Evolutionary conservation across 2,797 vertebrate genomes (phyloP).

Genomic region (Liasis olivaceus): DNA sequence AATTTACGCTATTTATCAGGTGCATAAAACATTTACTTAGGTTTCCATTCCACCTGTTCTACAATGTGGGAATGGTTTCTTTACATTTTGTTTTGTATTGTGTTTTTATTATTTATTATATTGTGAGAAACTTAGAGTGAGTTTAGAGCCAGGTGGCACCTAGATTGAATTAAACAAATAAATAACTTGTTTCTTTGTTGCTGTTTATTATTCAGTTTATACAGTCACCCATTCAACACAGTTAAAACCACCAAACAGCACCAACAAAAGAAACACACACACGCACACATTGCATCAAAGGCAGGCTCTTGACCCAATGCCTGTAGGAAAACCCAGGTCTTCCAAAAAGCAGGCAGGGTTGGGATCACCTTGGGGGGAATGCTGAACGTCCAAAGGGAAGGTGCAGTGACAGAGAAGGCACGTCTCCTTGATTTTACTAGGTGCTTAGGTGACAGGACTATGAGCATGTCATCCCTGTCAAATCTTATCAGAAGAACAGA

Average conservation of each 20-base stretch:
- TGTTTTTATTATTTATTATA: neutral
- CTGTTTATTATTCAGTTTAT: neutral
- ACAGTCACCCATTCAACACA: neutral
- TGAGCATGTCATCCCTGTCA: neutral
- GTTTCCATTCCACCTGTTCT: neutral
- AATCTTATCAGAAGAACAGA: neutral
- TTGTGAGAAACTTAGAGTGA: neutral
- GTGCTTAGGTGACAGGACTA: neutral
- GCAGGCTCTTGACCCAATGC: neutral
- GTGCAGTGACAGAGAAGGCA: neutral
- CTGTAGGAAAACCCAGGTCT: neutral
- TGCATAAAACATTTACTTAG: neutral
- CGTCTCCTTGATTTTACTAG: neutral
- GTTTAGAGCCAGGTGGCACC: neutral
- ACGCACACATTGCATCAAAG: neutral
- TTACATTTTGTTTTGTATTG: neutral
- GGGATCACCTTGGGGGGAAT: neutral
- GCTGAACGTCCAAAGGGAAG: neutral
- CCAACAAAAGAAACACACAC: neutral
- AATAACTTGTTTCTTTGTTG: neutral
- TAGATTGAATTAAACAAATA: neutral
- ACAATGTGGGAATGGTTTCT: neutral
- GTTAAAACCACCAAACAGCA: neutral
- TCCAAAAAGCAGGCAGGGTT: neutral
- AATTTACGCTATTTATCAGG: neutral